A percentile compares a stretch with the other conserved stretches of the same genome.
These are phyloP conservation scores for Oryzias curvinotus DNA, from an alignment of 2,113 vertebrate species.

Conservation along the genomic window DNA sequence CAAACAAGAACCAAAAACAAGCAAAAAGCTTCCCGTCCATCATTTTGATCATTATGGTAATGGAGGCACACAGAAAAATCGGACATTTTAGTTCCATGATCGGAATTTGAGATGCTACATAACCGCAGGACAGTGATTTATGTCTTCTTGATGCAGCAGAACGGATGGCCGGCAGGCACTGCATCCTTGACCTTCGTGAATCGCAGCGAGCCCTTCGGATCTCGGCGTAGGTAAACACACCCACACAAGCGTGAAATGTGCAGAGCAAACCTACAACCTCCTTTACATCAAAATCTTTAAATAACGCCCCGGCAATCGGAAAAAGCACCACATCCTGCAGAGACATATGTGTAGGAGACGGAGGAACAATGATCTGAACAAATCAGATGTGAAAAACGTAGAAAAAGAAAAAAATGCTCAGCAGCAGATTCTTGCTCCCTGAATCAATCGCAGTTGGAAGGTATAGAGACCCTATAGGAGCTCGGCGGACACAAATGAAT, in stretches of 20 bases:
- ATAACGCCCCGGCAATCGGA: conserved; percentile 47
- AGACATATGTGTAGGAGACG: conserved; percentile 53
- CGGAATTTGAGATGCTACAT: conserved; percentile 43
- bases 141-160: conserved; percentile 38
- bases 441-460: conserved; percentile 20
- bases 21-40: too few species aligned
- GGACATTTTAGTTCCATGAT: conserved; percentile 17
- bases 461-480: conserved; percentile 29
- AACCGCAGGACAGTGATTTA: conserved; percentile 50
- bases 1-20: too few species aligned
- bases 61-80: neutral
- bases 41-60: too few species aligned
- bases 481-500: conserved; percentile 19
- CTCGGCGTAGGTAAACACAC: conserved; percentile 56
- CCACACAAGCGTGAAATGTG: conserved; percentile 38
- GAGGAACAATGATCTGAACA: conserved; percentile 21
- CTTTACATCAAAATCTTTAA: conserved; percentile 58
- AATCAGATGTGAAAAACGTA: conserved; percentile 40
- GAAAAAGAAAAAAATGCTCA: conserved; percentile 34
- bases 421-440: conserved; percentile 7
- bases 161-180: conserved; percentile 20
- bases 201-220: conserved; percentile 33
- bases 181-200: conserved; percentile 58
- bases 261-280: conserved; percentile 48
- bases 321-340: conserved; percentile 23